Base-by-base conservation (phyloP, 2,888 invertebrate species). In the Campaea margaritaria region DNA sequence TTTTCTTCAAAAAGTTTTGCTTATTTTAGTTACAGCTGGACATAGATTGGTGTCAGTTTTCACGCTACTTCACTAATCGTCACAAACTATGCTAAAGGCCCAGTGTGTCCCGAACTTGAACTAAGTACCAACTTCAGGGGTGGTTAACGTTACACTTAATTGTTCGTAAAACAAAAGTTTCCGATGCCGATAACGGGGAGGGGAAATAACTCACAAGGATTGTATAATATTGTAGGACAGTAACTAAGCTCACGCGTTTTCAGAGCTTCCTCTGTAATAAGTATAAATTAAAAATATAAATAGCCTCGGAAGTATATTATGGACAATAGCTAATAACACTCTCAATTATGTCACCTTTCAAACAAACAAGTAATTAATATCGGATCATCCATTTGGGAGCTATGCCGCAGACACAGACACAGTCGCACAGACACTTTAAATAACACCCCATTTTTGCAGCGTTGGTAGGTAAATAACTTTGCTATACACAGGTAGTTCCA, bases 131-230 rank as follows among this genome's bases (percentile, higher is more conserved):
- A 81, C 77, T 81, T 80, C 72, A 74, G 73, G 78, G 78, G 79
- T 69, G 85, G 84, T 87, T 85, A 84, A 82, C 79, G 83, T 86
- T 83, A 86, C 86, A 85, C 85, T 87, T 89, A 88, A 86, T 89
- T 88, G 86, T 87, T 83, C 83, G 86, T 84, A 83, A 87, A 86
- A 86, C 87, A 86, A 87, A 89, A 89, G 84, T 89, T 88, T 83
- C 72, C 71, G 75, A 72, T 70, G 74, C 81, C 82, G 87, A 87
- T 87, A 88, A 83, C 81, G 75, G 65, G 44, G 21, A 21, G 21
- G 50, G 54, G 56, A 50, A 54, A 56, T 60, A 55, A 58, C 57
- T 52, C 48, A 15, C 48, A 38, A 45, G 31, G 9, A 16, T 11
- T 27, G 12, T 43, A 14, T 7, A 8, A 9, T 34, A 46, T 16